Base-by-base conservation (phyloP, 2,888 invertebrate genomes). In the Pseudoips prasinana region DNA sequence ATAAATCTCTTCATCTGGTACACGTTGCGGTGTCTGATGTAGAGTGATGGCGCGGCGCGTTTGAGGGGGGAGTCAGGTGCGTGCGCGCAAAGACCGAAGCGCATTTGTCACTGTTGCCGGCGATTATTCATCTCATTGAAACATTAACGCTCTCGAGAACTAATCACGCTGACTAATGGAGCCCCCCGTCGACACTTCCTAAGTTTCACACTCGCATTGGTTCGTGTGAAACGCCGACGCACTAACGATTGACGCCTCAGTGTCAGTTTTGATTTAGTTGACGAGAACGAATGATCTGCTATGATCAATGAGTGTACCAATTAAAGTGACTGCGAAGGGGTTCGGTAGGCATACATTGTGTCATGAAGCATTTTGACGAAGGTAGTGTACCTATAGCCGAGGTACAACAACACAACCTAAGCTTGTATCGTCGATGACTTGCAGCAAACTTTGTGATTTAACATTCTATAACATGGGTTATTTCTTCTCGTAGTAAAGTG, bases 71-170 rank as follows among this genome's bases (percentile, higher is more conserved):
- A 65, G 72, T 75, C 83, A 84, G 85, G 82, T 85, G 86, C 83
- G 84, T 77, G 67, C 72, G 80, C 81, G 83, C 84, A 71, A 60
- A 69, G 70, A 61, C 65, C 67, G 67, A 62, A 55, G 66, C 64
- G 64, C 87, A 88, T 88, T 87, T 87, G 88, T 88, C 88, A 87
- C 84, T 88, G 88, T 87, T 70, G 64, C 73, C 72, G 69, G 78
- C 73, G 78, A 87, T 87, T 86, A 86, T 85, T 88, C 86, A 88
- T 88, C 82, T 82, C 85, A 86, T 86, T 86, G 87, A 84, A 84
- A 85, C 86, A 86, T 88, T 87, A 86, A 82, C 77, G 76, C 73
- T 73, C 67, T 69, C 62, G 75, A 75, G 79, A 87, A 83, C 85
- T 87, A 87, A 88, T 88, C 87, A 87, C 74, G 70, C 73, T 84